These are phyloP conservation scores for Synanthedon vespiformis DNA, from an alignment of 2,888 invertebrate species.

Conservation along the genomic window DNA sequence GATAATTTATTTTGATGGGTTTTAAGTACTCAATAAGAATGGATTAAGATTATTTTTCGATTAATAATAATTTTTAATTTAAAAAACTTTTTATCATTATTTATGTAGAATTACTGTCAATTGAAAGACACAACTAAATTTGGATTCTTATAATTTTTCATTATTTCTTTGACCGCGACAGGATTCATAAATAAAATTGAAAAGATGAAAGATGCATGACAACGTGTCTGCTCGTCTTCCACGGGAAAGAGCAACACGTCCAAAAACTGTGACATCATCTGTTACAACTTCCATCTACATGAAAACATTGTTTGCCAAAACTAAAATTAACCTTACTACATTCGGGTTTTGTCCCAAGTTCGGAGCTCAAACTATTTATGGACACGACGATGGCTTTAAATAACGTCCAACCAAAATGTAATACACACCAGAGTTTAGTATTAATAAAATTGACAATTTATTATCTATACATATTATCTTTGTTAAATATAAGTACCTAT, in stretches of 20 bases:
- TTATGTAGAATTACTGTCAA: too few species aligned
- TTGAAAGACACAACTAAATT: too few species aligned
- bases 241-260: background rate
- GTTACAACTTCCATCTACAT: conserved; percentile 1
- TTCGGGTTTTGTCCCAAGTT: background rate
- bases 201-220: background rate
- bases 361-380: conserved; percentile 7
- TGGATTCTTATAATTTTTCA: too few species aligned
- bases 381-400: conserved; percentile 3
- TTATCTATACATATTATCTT: too few species aligned
- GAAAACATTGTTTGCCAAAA: conserved; percentile 3
- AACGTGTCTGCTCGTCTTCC: background rate
- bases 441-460: too few species aligned
- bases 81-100: too few species aligned
- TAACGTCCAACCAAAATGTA: conserved; percentile 3
- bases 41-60: too few species aligned
- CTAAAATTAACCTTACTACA: background rate
- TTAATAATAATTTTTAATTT: too few species aligned
- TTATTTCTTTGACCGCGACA: background rate
- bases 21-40: too few species aligned
- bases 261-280: background rate
- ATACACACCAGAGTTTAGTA: too few species aligned
- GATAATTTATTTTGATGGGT: too few species aligned
- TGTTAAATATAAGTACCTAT: too few species aligned
- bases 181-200: background rate